Evolutionary conservation across 2,888 invertebrate species (phyloP), one percentile per base, ranked within the genome.

Genomic region (Ceramica pisi): DNA sequence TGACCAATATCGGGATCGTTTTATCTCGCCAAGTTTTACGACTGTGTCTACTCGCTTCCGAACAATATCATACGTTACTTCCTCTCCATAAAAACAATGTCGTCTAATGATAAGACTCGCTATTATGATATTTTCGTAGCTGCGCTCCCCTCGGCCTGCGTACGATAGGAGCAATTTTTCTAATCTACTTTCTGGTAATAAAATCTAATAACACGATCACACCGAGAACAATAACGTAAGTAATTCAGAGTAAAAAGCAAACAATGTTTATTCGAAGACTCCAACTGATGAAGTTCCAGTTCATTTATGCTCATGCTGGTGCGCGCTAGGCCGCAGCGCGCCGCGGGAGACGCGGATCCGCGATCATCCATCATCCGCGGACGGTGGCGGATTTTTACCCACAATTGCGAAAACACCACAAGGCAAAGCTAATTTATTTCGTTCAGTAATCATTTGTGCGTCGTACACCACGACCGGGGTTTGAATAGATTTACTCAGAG

Each of bases 321-420:
- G 66, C 23, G 38, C 59, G 56, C 50, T 56, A 31, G 35, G 26
- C 60, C 38, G 23, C 26, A 31, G 19, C 50, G 10, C 64, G 61
- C 62, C 48, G 46, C 71, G 61, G 59, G 61, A 44, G 57, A 63
- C 67, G 53, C 50, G 41, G 56, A 44, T 51, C 68, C 70, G 51
- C 50, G 35, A 60, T 63, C 89, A 87, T 90, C 87, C 82, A 87
- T 90, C 89, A 90, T 88, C 81, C 80, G 78, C 75, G 80, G 84
- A 78, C 71, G 79, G 53, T 63, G 64, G 60, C 56, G 71, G 84
- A 82, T 80, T 87, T 86, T 87, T 82, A 86, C 86, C 67, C 78
- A 23, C 67, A 71, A 78, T 71, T 64, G 80, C 78, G 74, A 68
- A 70, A 71, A 61, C 69, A 51, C 26, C 68, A 55, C 53, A 57